Conservation (phyloP, 2,888 invertebrate genomes). For the Apantesis nais region DNA sequence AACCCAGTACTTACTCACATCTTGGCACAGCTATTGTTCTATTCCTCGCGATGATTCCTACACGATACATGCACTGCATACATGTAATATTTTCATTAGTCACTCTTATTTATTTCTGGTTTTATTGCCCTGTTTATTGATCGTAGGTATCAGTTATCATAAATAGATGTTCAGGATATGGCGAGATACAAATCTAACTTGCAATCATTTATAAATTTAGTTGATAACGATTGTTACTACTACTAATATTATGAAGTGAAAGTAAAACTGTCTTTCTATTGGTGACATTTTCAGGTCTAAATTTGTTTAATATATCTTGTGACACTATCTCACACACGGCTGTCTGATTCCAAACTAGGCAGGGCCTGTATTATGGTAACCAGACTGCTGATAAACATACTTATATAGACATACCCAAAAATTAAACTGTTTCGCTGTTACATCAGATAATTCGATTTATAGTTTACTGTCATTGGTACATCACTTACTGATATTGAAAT, state of each 20-base stretch:
- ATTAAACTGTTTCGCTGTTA: too few species aligned
- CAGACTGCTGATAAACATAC: too few species aligned
- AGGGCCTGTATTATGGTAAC: too few species aligned
- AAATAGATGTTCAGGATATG: conserved; percentile 23
- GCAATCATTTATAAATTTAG: not conserved
- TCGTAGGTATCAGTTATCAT: conserved; percentile 33
- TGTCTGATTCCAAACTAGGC: too few species aligned
- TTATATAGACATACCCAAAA: too few species aligned
- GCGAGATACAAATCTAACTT: not conserved
- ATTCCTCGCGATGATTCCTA: conserved; percentile 64
- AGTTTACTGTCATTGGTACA: too few species aligned
- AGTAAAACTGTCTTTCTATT: not conserved
- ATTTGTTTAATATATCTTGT: too few species aligned
- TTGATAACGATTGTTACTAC: not conserved
- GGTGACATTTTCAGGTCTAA: not conserved
- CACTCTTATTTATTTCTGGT: conserved; percentile 57
- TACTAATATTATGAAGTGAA: not conserved
- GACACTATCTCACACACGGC: too few species aligned
- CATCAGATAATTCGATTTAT: too few species aligned
- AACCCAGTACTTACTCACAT: conserved; percentile 61
- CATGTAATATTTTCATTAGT: conserved; percentile 55
- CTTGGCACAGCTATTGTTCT: conserved; percentile 67
- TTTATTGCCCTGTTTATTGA: conserved; percentile 50
- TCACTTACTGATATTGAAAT: too few species aligned
- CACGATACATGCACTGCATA: conserved; percentile 29